Evolutionary conservation across 2,888 invertebrate genomes (phyloP).

Genomic region (Venusia cambrica): DNA sequence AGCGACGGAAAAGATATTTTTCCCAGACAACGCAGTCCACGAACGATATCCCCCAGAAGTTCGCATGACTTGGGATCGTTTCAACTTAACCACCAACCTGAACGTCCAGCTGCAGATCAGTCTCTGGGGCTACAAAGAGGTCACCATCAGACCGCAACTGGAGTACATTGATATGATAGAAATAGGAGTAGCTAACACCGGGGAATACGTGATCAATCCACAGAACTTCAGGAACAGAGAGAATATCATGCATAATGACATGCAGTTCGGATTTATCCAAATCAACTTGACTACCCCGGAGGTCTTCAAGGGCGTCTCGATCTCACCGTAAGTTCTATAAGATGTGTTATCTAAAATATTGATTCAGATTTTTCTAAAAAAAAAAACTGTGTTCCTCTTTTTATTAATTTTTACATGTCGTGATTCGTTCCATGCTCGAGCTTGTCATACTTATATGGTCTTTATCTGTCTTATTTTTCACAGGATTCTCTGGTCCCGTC

Average conservation of each 20-base stretch:
- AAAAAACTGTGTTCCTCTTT: too few relatives aligned
- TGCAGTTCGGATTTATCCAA: conserved; percentile 93
- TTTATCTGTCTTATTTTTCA: conserved; percentile 19
- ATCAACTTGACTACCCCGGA: conserved; percentile 92
- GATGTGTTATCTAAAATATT: not conserved
- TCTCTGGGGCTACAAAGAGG: conserved; percentile 94
- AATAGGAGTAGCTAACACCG: conserved; percentile 83
- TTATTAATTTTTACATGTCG: too few relatives aligned
- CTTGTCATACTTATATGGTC: conserved; percentile 3
- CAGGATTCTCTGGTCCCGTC: conserved; percentile 92
- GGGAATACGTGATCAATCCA: conserved; percentile 87
- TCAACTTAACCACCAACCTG: conserved; percentile 90
- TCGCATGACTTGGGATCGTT: conserved; percentile 90
- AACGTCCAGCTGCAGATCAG: conserved; percentile 90
- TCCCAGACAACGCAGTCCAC: conserved; percentile 87
- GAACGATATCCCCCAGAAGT: conserved; percentile 87
- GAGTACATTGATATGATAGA: conserved; percentile 90
- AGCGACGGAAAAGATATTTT: conserved; percentile 92
- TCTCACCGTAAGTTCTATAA: conserved; percentile 92
- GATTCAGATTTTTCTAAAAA: not conserved
- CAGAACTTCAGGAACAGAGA: conserved; percentile 86
- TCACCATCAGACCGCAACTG: conserved; percentile 89
- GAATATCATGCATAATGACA: conserved; percentile 85
- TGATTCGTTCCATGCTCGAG: not conserved
- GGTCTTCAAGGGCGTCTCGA: conserved; percentile 82